phyloP scores from a whole-genome alignment of 30 jellyfish, hydroid and myxozoan species.

The Turritopsis dohrnii region DNA sequence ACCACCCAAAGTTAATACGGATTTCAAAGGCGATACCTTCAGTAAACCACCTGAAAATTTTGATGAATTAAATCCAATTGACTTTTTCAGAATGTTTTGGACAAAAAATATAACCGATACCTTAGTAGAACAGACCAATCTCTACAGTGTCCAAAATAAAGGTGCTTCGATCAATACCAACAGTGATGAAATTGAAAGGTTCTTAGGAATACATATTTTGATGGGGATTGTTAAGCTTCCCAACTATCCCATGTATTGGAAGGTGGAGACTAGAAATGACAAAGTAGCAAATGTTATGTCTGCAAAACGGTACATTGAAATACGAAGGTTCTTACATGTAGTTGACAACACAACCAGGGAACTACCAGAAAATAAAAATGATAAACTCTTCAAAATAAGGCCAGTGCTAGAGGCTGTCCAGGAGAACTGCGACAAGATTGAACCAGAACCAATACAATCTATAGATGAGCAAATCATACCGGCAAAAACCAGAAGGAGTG shows the following conservation, averaged over 20 bases:
- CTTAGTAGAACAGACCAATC: conserved; percentile 5
- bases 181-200: background rate
- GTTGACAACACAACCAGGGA: background rate
- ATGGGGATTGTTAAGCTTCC: conserved; percentile 12
- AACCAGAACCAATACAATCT: conserved; percentile 3
- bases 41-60: conserved; percentile 11
- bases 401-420: background rate
- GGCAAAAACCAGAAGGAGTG: conserved; percentile 27
- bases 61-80: conserved; percentile 5
- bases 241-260: conserved; percentile 6
- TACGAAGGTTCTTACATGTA: background rate
- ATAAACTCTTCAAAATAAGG: background rate
- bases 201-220: conserved; percentile 3
- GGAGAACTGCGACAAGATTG: background rate
- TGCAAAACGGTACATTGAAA: background rate
- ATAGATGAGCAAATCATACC: conserved; percentile 10
- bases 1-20: conserved; percentile 3
- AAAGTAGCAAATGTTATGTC: conserved; percentile 20
- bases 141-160: conserved; percentile 9
- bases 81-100: conserved; percentile 3
- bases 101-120: background rate
- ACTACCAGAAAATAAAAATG: background rate
- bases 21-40: conserved; percentile 3
- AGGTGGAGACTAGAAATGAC: background rate
- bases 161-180: background rate